Percentiles rank a stretch among this genome's conserved stretches.
Conservation (phyloP, 2,797 vertebrate species). For the Notolepis coatsorum region DNA sequence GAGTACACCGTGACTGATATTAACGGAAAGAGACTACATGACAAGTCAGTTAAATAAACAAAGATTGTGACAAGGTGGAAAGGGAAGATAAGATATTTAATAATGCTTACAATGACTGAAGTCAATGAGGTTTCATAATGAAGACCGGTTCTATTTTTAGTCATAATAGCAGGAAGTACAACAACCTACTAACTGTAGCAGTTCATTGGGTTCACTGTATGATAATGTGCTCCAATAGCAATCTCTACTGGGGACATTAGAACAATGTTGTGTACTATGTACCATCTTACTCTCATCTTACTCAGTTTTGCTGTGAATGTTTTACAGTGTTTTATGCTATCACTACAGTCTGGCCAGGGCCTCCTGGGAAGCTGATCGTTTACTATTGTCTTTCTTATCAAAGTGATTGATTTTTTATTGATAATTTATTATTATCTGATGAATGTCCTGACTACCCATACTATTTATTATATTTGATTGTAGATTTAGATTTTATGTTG, state of each 20-base stretch:
- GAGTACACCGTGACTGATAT: conserved; percentile 18
- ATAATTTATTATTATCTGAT: not conserved
- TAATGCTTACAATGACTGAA: too few species aligned
- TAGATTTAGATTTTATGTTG: conserved; percentile 38
- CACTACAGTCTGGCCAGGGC: too few species aligned
- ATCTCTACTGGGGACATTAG: not conserved
- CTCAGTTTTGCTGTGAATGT: conserved; percentile 3
- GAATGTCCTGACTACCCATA: not conserved
- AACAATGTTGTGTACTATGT: conserved; percentile 35
- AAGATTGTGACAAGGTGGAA: too few species aligned
- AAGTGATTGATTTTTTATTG: too few species aligned
- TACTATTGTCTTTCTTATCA: too few species aligned
- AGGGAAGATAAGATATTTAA: too few species aligned
- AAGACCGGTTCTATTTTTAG: conserved; percentile 35
- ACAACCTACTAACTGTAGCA: conserved; percentile 5
- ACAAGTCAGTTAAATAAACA: too few species aligned
- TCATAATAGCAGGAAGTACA: not conserved
- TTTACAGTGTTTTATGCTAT: not conserved
- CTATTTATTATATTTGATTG: conserved; percentile 32
- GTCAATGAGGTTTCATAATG: too few species aligned
- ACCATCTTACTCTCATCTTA: conserved; percentile 2
- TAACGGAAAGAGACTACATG: too few species aligned
- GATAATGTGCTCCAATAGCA: not conserved
- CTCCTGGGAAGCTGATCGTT: too few species aligned
- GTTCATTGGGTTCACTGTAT: conserved; percentile 1